Conservation (phyloP, 2,113 vertebrate genomes). For the Setophaga petechia region DNA sequence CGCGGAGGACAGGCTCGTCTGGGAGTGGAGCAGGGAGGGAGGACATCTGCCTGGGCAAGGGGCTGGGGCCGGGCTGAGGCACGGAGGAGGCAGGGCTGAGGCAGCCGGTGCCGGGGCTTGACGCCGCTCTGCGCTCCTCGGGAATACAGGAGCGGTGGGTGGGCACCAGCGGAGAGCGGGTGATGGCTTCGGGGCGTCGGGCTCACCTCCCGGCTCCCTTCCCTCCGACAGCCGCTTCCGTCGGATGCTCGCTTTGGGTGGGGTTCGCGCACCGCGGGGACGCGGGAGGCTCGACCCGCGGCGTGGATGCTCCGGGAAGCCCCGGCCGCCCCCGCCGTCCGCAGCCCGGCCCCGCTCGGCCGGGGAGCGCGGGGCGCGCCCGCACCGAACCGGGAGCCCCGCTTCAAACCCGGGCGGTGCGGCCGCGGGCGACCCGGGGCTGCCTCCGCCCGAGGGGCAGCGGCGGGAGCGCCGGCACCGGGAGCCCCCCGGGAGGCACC, state of each 20-base stretch:
- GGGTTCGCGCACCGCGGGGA: rapidly evolving
- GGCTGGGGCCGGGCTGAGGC: neutral
- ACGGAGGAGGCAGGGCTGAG: neutral
- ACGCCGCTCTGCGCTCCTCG: neutral
- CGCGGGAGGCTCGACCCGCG: neutral
- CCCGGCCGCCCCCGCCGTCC: no score
- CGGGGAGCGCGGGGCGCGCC: no score
- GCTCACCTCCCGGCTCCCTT: neutral
- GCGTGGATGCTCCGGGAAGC: neutral
- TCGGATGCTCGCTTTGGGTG: neutral
- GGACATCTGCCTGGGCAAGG: neutral
- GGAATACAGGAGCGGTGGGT: neutral
- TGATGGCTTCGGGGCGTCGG: neutral
- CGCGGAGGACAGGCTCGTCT: neutral
- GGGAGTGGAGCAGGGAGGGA: neutral
- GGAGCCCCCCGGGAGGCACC: neutral
- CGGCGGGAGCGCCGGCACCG: neutral
- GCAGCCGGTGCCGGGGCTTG: neutral
- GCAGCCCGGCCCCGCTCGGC: neutral
- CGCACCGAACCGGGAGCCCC: neutral
- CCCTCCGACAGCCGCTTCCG: neutral
- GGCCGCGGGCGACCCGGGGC: neutral
- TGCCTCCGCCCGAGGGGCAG: neutral
- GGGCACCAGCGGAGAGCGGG: neutral
- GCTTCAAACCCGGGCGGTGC: neutral